Evolutionary conservation across 1,140 invertebrate species (phyloP).

Genomic region (Scaptodrosophila lebanonensis): DNA sequence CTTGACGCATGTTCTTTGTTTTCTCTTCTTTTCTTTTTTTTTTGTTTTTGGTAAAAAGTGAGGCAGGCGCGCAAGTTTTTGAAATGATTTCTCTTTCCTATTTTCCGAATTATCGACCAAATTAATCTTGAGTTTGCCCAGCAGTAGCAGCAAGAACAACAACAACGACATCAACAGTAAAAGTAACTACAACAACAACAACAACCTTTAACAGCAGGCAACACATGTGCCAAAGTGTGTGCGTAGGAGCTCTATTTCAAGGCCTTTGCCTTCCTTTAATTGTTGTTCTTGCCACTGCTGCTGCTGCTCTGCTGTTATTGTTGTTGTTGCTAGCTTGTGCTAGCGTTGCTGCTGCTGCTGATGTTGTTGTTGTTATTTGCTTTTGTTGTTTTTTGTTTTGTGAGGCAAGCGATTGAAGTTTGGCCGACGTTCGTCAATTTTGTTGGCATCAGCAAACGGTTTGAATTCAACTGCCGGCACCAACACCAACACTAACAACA

Average conservation of each 20-base stretch:
- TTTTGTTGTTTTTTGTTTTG: conserved; percentile 35
- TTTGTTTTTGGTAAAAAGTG: too few relatives aligned
- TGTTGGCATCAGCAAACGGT: conserved; percentile 74
- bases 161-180: too few relatives aligned
- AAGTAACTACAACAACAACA: too few relatives aligned
- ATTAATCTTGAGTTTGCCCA: conserved; percentile 65
- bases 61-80: conserved; percentile 45
- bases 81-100: conserved; percentile 19
- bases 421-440: conserved; percentile 73
- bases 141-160: too few relatives aligned
- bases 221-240: conserved; percentile 62
- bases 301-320: conserved; percentile 1
- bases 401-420: conserved; percentile 69
- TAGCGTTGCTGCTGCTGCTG: conserved; percentile 4
- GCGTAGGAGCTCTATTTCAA: conserved; percentile 56
- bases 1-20: too few relatives aligned
- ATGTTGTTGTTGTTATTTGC: conserved; percentile 27
- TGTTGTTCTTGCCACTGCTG: conserved; percentile 50
- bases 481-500: conserved; percentile 22
- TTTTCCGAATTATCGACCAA: conserved; percentile 53
- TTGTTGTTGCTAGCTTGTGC: background rate
- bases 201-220: conserved; percentile 33
- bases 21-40: too few relatives aligned
- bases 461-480: conserved; percentile 10
- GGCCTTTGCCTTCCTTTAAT: conserved; percentile 58